These are phyloP conservation scores for Nomada fabriciana DNA, from an alignment of 2,888 invertebrate genomes.

Conservation along the genomic window DNA sequence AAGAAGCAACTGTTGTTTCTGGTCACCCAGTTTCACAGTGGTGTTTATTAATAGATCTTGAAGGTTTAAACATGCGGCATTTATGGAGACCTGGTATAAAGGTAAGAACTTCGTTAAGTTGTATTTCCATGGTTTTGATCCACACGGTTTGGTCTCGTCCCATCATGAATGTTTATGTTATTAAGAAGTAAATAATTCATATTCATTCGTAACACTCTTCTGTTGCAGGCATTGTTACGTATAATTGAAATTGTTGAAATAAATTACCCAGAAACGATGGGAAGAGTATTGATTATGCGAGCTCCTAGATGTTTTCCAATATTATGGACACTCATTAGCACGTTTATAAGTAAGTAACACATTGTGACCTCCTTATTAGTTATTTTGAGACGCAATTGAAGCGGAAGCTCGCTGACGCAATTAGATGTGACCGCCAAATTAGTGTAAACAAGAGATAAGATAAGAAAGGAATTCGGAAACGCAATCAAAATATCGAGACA, in stretches of 20 bases:
- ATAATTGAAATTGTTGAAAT: constrained; percentile 94
- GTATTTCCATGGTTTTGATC: background rate
- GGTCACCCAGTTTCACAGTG: constrained; percentile 95
- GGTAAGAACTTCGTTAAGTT: constrained; percentile 72
- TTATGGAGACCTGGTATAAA: constrained; percentile 97
- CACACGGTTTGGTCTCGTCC: too few relatives aligned
- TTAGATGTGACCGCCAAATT: too few relatives aligned
- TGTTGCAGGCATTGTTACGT: constrained; percentile 86
- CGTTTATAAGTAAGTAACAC: constrained; percentile 91
- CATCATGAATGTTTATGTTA: too few relatives aligned
- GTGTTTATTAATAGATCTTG: constrained; percentile 96
- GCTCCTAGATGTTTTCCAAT: constrained; percentile 98
- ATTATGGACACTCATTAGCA: constrained; percentile 97
- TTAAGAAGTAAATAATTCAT: too few relatives aligned
- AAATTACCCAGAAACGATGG: constrained; percentile 98
- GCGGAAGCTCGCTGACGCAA: too few relatives aligned
- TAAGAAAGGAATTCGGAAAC: too few relatives aligned
- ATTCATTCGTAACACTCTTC: background rate
- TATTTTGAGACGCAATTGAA: too few relatives aligned
- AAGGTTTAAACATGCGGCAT: constrained; percentile 97
- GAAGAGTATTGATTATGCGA: constrained; percentile 94
- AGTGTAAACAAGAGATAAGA: too few relatives aligned
- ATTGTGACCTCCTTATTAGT: too few relatives aligned
- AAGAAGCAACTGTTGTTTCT: constrained; percentile 93
- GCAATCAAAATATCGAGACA: too few relatives aligned